phyloP scores from a whole-genome alignment of 2,797 vertebrate genomes.

The Neoniphon sammara region DNA sequence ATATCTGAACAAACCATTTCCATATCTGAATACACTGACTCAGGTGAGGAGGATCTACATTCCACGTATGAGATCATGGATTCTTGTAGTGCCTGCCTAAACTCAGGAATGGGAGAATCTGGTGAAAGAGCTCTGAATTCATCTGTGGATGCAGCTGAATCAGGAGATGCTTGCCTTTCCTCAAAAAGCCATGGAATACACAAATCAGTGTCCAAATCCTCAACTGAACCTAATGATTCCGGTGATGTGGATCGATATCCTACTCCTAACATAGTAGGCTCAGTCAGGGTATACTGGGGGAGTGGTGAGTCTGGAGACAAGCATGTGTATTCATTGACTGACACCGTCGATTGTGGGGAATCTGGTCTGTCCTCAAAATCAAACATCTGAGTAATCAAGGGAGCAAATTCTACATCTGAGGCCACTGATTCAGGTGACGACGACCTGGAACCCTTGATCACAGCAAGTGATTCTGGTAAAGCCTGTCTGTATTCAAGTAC shows the following conservation, averaged over 20 bases:
- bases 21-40: conserved; percentile 64
- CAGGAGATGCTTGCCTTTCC: conserved; percentile 58
- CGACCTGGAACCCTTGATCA: conserved; percentile 31
- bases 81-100: conserved; percentile 16
- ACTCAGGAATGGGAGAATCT: conserved; percentile 64
- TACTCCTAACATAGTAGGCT: background rate
- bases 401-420: conserved; percentile 46
- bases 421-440: conserved; percentile 60
- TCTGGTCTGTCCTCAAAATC: conserved; percentile 43
- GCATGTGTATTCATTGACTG: conserved; percentile 27
- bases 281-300: conserved; percentile 32
- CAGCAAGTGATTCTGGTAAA: background rate
- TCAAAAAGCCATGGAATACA: conserved; percentile 49
- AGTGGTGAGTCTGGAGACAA: conserved; percentile 67
- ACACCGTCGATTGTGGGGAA: conserved; percentile 44
- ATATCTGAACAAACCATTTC: conserved; percentile 64
- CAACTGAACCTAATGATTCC: conserved; percentile 45
- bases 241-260: conserved; percentile 45
- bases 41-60: conserved; percentile 58
- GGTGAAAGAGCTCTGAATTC: conserved; percentile 54
- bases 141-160: conserved; percentile 38
- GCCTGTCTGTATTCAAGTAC: conserved; percentile 33
- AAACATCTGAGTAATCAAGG: conserved; percentile 28
- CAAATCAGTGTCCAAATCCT: conserved; percentile 50
- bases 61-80: background rate